Evolutionary conservation across 2,888 invertebrate genomes (phyloP).

Genomic region (Molorchus minor): DNA sequence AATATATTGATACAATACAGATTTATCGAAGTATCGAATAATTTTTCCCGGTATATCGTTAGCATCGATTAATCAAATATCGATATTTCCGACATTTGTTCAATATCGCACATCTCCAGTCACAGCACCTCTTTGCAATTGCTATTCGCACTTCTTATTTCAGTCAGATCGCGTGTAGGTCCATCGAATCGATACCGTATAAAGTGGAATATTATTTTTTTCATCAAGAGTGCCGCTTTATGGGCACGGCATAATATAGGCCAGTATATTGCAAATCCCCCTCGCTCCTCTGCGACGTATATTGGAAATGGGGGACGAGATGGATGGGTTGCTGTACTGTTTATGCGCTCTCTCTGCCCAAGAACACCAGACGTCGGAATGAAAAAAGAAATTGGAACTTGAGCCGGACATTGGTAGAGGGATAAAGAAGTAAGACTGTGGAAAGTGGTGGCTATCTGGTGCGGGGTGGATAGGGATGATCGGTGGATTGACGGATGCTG

Average conservation of each 20-base stretch:
- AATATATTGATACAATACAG: too few species aligned
- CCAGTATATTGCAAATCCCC: slow-evolving; percentile 54
- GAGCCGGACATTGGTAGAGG: slow-evolving; percentile 49
- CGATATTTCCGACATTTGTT: too few species aligned
- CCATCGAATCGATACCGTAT: slow-evolving; percentile 43
- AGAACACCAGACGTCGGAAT: slow-evolving; percentile 43
- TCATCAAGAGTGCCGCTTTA: slow-evolving; percentile 53
- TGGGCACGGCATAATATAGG: slow-evolving; percentile 57
- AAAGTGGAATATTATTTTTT: slow-evolving; percentile 57
- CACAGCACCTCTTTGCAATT: too few species aligned
- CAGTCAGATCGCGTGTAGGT: slow-evolving; percentile 18
- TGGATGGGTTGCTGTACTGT: slow-evolving; percentile 60
- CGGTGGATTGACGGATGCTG: background rate
- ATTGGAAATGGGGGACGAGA: slow-evolving; percentile 57
- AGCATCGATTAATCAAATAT: too few species aligned
- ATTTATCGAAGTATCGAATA: too few species aligned
- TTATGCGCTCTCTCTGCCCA: slow-evolving; percentile 55
- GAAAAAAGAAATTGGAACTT: slow-evolving; percentile 55
- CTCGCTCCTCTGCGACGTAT: slow-evolving; percentile 34
- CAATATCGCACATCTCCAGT: too few species aligned
- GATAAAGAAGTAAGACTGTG: slow-evolving; percentile 24
- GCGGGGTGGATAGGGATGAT: background rate
- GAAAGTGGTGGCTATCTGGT: slow-evolving; percentile 32
- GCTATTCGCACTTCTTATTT: slow-evolving; percentile 31
- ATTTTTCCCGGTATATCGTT: too few species aligned